A percentile compares a stretch with the other conserved stretches of the same genome.
Evolutionary conservation across 2,888 invertebrate genomes (phyloP).

Genomic region (Drosophila paranaensis): DNA sequence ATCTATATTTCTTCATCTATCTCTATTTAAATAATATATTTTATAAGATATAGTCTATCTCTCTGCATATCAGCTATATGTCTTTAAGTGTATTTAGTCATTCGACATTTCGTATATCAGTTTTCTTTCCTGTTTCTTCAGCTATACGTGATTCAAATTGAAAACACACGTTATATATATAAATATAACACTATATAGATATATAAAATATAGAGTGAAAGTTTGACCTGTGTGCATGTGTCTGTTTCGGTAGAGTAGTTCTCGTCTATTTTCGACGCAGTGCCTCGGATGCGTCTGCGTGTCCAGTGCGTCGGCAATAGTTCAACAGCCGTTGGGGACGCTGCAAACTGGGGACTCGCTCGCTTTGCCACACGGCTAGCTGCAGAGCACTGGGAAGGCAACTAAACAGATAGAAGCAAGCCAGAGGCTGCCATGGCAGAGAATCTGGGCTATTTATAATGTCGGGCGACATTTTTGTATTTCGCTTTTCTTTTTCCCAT

Average conservation of each 20-base stretch:
- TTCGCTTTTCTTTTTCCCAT: slow-evolving; percentile 8
- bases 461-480: slow-evolving; percentile 63
- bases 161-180: not conserved
- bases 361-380: slow-evolving; percentile 64
- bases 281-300: slow-evolving; percentile 23
- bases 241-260: slow-evolving; percentile 16
- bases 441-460: slow-evolving; percentile 66
- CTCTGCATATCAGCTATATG: not conserved
- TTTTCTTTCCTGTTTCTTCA: slow-evolving; percentile 1
- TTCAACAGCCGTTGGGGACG: slow-evolving; percentile 68
- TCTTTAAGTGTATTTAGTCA: not conserved
- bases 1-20: no score
- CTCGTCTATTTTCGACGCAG: slow-evolving; percentile 60
- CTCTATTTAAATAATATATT: no score
- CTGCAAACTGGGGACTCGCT: slow-evolving; percentile 26
- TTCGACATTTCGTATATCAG: not conserved
- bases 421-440: slow-evolving; percentile 11
- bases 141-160: slow-evolving; percentile 2
- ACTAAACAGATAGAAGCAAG: not conserved
- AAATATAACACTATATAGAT: not conserved
- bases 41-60: no score
- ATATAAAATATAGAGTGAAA: not conserved
- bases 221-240: slow-evolving; percentile 7
- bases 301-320: slow-evolving; percentile 50
- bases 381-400: slow-evolving; percentile 27